phyloP scores from a whole-genome alignment of 2,888 invertebrate genomes.

The Luperina testacea region DNA sequence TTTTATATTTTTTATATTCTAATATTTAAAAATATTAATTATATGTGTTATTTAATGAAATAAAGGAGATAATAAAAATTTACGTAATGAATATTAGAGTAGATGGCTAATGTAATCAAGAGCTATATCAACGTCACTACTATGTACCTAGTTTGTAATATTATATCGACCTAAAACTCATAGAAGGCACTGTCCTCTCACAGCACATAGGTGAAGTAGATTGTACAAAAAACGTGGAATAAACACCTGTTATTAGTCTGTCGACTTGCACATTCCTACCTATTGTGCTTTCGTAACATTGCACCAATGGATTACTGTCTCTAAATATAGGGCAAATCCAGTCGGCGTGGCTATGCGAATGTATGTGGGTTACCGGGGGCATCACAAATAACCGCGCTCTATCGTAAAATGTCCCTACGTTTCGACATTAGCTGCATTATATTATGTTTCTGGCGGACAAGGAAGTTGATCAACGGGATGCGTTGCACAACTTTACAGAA shows the following conservation, averaged over 20 bases:
- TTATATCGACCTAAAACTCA: slow-evolving; percentile 35
- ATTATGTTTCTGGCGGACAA: slow-evolving; percentile 54
- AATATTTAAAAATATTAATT: too few relatives aligned
- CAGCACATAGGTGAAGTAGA: background rate
- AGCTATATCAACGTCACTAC: slow-evolving; percentile 5
- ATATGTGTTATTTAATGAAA: too few relatives aligned
- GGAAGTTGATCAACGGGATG: slow-evolving; percentile 55
- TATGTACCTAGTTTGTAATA: slow-evolving; percentile 11
- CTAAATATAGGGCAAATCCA: slow-evolving; percentile 86
- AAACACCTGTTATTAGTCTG: slow-evolving; percentile 50
- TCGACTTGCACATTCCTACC: slow-evolving; percentile 49
- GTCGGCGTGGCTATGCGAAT: slow-evolving; percentile 79
- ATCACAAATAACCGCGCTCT: slow-evolving; percentile 77
- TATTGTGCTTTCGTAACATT: slow-evolving; percentile 77
- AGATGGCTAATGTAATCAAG: slow-evolving; percentile 5
- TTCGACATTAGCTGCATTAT: slow-evolving; percentile 76
- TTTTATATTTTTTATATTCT: too few relatives aligned
- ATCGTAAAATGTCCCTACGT: slow-evolving; percentile 79
- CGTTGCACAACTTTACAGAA: slow-evolving; percentile 51
- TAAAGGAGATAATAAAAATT: too few relatives aligned
- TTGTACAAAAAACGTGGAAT: slow-evolving; percentile 21
- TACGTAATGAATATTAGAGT: slow-evolving; percentile 12
- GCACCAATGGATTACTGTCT: slow-evolving; percentile 74
- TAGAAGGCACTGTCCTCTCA: slow-evolving; percentile 40
- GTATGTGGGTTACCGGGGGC: slow-evolving; percentile 82